Conservation (phyloP, 1,140 invertebrate genomes). For the Cydia strobilella region DNA sequence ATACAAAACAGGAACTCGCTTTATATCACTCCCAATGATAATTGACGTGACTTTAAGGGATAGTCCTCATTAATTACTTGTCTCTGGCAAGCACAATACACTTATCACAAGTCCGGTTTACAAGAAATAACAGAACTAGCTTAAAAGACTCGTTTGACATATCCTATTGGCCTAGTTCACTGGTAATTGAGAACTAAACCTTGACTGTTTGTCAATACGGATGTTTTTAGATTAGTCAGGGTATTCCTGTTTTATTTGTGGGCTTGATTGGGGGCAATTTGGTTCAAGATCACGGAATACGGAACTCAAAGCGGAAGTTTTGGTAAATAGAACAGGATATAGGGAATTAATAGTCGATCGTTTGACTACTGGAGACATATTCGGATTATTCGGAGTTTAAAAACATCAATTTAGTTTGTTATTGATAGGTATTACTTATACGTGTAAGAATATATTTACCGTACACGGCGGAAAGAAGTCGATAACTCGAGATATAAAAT, state of each 20-base stretch:
- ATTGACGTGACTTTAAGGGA: neutral
- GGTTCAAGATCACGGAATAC: slow-evolving; percentile 4
- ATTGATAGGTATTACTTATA: too few species aligned
- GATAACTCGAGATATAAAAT: too few species aligned
- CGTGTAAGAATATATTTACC: too few species aligned
- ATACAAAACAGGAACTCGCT: too few species aligned
- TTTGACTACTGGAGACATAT: too few species aligned
- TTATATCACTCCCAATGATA: neutral
- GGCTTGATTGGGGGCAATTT: slow-evolving; percentile 13
- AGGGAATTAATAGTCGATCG: neutral
- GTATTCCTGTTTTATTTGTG: neutral
- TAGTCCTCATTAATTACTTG: neutral
- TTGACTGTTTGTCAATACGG: neutral
- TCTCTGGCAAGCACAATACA: slow-evolving; percentile 7
- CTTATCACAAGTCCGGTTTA: slow-evolving; percentile 25
- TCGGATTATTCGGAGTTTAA: too few species aligned
- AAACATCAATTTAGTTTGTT: too few species aligned
- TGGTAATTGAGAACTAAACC: neutral
- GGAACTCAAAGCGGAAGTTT: slow-evolving; percentile 1
- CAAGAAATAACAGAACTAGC: slow-evolving; percentile 6
- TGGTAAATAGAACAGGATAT: slow-evolving; percentile 5
- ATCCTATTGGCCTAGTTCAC: slow-evolving; percentile 25
- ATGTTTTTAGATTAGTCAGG: neutral
- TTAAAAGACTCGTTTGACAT: slow-evolving; percentile 16
- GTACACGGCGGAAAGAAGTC: too few species aligned